phyloP scores from a whole-genome alignment of 2,888 invertebrate species.

The Rhyacophila evoluta region DNA sequence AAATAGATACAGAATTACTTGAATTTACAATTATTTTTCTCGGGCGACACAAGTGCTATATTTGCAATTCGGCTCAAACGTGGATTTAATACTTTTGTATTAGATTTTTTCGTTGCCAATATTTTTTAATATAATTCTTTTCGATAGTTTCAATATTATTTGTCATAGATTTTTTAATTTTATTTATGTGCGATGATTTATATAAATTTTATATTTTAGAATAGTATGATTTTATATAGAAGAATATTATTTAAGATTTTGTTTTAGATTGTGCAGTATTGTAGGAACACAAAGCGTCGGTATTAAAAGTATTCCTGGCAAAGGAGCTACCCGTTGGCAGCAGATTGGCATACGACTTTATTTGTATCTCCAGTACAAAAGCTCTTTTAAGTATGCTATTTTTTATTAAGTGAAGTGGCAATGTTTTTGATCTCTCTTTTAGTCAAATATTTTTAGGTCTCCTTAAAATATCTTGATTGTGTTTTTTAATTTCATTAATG shows the following conservation, averaged over 20 bases:
- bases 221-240: constrained; percentile 46
- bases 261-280: constrained; percentile 44
- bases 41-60: constrained; percentile 47
- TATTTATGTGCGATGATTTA: constrained; percentile 45
- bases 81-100: constrained; percentile 49
- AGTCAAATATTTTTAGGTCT: constrained; percentile 73
- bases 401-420: constrained; percentile 70
- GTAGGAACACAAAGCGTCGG: constrained; percentile 37
- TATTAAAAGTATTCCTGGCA: constrained; percentile 33
- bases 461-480: constrained; percentile 55
- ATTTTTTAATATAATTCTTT: constrained; percentile 43
- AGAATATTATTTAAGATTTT: constrained; percentile 47
- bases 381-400: constrained; percentile 58
- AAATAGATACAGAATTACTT: constrained; percentile 39
- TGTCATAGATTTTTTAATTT: constrained; percentile 41
- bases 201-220: constrained; percentile 46
- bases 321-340: constrained; percentile 34
- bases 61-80: constrained; percentile 43
- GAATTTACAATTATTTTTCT: constrained; percentile 38
- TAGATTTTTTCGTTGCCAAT: constrained; percentile 51
- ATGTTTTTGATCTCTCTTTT: constrained; percentile 80
- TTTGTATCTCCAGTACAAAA: constrained; percentile 55
- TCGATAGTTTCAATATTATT: constrained; percentile 43
- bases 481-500: constrained; percentile 58
- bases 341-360: constrained; percentile 44